Evolutionary conservation across 2,113 vertebrate genomes (phyloP), one percentile per base, ranked within the genome.

Genomic region (Rhabdomys dilectus): DNA sequence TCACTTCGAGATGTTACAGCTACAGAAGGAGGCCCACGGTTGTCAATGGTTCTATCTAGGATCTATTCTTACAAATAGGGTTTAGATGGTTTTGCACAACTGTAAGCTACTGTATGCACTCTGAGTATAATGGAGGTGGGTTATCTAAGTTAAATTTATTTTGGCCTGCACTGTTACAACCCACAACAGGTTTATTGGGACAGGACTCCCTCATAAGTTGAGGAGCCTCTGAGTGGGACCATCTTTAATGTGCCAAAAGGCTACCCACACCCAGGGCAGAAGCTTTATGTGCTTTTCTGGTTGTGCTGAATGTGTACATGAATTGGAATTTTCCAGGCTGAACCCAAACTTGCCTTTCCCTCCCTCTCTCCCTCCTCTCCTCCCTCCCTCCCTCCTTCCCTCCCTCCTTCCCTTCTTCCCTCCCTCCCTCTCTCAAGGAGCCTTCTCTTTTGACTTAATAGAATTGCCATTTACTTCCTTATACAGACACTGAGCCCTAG

Each of bases 1-100:
- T 90, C 64, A 68, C 29, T 91, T 87, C 78, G 66, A 96, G 84
- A 77, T n/a, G 39, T 95, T 70, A 70, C 24, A 48, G 19, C n/a
- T 60, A 62, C 39, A 13, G 9, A 88, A 60, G 26, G 62, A 60
- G 26, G 62, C 26, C 26, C 16, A 9, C 9, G n/a, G 42, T 31
- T 72, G 48, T 22, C 24, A 39, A 11, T 73, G 62, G 36, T 34
- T 73, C n/a, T 58, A 36, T 53, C 72, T 88, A 80, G 0, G 42
- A 42, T 92, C 39, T n/a, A 86, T 68, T 51, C 68, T n/a, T 58
- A 77, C 75, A 70, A 45, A 76, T 29, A 45, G 60, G 39, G 62
- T 39, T 88, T 72, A 26, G 34, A 26, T n/a, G 45, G n/a, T 62
- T 60, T 72, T 72, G 13, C 24, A 56, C 39, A 51, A n/a, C 16